These are phyloP conservation scores for Orussus abietinus DNA, from an alignment of 1,140 invertebrate genomes.

Conservation along the genomic window DNA sequence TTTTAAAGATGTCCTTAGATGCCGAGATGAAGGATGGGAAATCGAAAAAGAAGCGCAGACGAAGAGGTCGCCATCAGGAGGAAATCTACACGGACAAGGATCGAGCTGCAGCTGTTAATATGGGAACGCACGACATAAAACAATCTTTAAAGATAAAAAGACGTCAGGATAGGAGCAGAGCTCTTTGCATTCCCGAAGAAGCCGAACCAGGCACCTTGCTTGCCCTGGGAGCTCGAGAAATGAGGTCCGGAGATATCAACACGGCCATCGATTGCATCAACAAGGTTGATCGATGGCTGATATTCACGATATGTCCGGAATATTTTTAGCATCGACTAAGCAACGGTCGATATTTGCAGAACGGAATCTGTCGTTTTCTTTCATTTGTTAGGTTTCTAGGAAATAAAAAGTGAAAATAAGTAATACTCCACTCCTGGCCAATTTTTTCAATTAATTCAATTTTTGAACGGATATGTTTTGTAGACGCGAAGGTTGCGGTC, in stretches of 20 bases:
- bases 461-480: no score
- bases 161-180: slow-evolving; percentile 69
- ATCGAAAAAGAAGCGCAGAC: slow-evolving; percentile 46
- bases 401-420: no score
- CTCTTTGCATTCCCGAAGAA: slow-evolving; percentile 72
- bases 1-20: slow-evolving; percentile 23
- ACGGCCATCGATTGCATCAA: slow-evolving; percentile 72
- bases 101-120: slow-evolving; percentile 80
- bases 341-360: no score
- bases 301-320: no score
- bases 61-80: slow-evolving; percentile 53
- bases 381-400: no score
- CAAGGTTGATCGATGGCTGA: no score
- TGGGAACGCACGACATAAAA: slow-evolving; percentile 80
- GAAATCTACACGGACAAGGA: slow-evolving; percentile 88
- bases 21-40: slow-evolving; percentile 56
- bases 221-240: slow-evolving; percentile 70
- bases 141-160: slow-evolving; percentile 76
- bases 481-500: no score
- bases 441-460: no score
- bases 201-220: slow-evolving; percentile 72
- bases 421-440: no score
- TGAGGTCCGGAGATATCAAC: slow-evolving; percentile 64
- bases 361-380: no score
- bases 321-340: no score